phyloP scores from a whole-genome alignment of 2,888 invertebrate species.

The Apocheima hispidaria region DNA sequence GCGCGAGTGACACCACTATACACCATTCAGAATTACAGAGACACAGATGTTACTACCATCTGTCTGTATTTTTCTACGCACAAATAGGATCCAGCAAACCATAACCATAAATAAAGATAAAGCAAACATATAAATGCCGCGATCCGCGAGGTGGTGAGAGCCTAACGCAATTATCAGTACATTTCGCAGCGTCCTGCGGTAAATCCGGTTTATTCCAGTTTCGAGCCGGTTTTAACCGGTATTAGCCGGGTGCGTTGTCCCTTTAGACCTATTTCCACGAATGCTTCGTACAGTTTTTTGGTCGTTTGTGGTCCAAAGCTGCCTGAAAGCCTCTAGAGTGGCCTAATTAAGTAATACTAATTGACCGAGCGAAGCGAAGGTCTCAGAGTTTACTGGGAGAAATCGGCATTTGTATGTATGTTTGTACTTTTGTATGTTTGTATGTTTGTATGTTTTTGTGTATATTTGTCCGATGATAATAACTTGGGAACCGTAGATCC shows the following conservation, averaged over 20 bases:
- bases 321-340: not conserved
- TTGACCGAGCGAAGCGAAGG: too few species aligned
- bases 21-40: not conserved
- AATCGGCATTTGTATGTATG: too few species aligned
- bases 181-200: slow-evolving; percentile 30
- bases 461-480: too few species aligned
- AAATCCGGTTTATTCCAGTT: slow-evolving; percentile 31
- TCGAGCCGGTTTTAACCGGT: slow-evolving; percentile 20
- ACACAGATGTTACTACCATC: not conserved
- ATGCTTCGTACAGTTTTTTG: not conserved
- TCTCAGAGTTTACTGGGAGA: too few species aligned
- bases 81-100: slow-evolving; percentile 7
- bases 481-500: too few species aligned
- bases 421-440: too few species aligned
- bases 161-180: slow-evolving; percentile 37
- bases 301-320: too few species aligned
- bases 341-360: too few species aligned
- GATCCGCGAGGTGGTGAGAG: slow-evolving; percentile 24
- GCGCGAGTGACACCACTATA: too few species aligned
- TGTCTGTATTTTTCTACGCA: not conserved
- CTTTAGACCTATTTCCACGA: slow-evolving; percentile 15
- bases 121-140: slow-evolving; percentile 24
- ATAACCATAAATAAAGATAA: slow-evolving; percentile 27
- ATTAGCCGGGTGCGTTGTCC: slow-evolving; percentile 9
- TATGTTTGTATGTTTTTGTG: too few species aligned